A percentile compares a stretch with the other conserved stretches of the same genome.
phyloP scores from a whole-genome alignment of 2,113 vertebrate genomes.

The Cisticola juncidis region DNA sequence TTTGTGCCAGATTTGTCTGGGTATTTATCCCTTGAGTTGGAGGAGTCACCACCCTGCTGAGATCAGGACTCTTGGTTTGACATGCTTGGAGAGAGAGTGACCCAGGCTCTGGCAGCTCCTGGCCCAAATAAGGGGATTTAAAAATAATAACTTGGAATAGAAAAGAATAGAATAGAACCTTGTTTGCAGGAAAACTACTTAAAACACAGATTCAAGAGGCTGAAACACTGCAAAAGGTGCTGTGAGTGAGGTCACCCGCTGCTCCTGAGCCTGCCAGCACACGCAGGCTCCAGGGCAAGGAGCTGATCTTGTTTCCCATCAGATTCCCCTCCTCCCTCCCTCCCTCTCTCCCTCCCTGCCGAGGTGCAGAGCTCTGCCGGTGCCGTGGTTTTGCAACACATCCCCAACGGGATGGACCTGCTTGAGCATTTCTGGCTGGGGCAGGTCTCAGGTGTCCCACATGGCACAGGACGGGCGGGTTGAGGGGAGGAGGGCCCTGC shows the following conservation, averaged over 20 bases:
- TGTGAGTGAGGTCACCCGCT: not conserved
- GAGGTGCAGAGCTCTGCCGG: not conserved
- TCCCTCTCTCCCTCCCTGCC: not conserved
- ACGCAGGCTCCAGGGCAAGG: not conserved
- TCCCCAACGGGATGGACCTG: conserved; percentile 7
- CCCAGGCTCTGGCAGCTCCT: not conserved
- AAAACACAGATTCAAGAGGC: not conserved
- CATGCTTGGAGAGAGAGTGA: not conserved
- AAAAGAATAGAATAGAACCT: not conserved
- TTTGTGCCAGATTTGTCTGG: not conserved
- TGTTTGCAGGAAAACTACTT: not conserved
- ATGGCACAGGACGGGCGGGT: fast-evolving
- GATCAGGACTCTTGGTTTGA: not conserved
- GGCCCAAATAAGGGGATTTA: not conserved
- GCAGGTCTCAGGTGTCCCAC: not conserved
- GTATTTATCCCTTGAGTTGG: not conserved
- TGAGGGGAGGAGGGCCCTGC: not conserved
- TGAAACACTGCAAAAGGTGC: not conserved
- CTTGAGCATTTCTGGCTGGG: conserved; percentile 1
- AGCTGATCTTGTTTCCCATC: not conserved
- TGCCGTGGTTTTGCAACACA: conserved; percentile 42
- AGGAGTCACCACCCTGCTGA: not conserved
- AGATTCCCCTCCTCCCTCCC: not conserved
- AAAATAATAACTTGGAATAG: not conserved
- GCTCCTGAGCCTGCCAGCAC: conserved; percentile 18